Evolutionary conservation across 2,888 invertebrate genomes (phyloP).

Genomic region (Ceriagrion tenellum): DNA sequence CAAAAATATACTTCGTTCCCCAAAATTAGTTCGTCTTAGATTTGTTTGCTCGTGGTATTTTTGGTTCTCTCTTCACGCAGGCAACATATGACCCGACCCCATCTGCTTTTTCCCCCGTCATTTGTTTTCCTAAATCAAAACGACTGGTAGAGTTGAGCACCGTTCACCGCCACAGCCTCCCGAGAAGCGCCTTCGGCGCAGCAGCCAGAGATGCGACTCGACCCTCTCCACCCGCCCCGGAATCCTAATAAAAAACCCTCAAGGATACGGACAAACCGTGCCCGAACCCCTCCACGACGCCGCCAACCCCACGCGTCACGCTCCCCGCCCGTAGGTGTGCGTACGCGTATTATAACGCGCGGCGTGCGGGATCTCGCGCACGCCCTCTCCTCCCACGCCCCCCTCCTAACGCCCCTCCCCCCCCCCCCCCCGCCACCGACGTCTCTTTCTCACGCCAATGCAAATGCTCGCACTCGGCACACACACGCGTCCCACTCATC

Average conservation of each 20-base stretch:
- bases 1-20: too few relatives aligned
- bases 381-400: background rate
- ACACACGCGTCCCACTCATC: background rate
- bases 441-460: slow-evolving; percentile 35
- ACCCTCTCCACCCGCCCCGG: background rate
- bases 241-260: background rate
- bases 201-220: background rate
- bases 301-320: background rate
- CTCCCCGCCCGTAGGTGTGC: background rate
- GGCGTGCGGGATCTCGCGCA: background rate
- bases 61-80: too few relatives aligned
- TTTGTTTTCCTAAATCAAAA: too few relatives aligned
- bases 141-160: too few relatives aligned
- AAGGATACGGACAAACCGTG: background rate
- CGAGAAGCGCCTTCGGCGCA: too few relatives aligned
- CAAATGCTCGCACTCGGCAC: slow-evolving; percentile 6
- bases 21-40: too few relatives aligned
- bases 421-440: background rate
- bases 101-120: too few relatives aligned
- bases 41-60: too few relatives aligned
- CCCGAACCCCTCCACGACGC: background rate
- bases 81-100: too few relatives aligned
- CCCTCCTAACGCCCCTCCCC: background rate
- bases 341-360: background rate
- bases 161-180: too few relatives aligned